These are phyloP conservation scores for Hycleus phaleratus DNA, from an alignment of 1,140 invertebrate species.

Conservation along the genomic window DNA sequence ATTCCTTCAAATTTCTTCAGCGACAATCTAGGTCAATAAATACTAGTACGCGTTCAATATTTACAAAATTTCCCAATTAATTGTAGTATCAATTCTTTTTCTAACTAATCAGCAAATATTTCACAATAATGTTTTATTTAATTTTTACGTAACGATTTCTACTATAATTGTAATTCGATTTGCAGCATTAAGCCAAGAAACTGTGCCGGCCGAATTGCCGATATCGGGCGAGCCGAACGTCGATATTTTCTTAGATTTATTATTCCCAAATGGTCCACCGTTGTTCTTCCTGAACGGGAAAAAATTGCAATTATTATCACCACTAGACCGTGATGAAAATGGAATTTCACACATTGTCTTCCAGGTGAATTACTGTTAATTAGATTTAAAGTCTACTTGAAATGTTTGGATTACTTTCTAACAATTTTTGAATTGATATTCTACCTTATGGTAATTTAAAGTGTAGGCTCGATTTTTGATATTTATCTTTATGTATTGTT, in stretches of 20 bases:
- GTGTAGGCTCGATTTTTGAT: too few species aligned
- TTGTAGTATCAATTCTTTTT: too few species aligned
- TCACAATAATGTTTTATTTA: too few species aligned
- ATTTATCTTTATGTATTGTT: too few species aligned
- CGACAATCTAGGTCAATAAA: too few species aligned
- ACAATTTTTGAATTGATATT: too few species aligned
- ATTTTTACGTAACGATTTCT: background rate
- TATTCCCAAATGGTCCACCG: slow-evolving; percentile 66
- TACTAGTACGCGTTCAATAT: too few species aligned
- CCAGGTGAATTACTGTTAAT: slow-evolving; percentile 52
- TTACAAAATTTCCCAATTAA: too few species aligned
- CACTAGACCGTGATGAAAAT: slow-evolving; percentile 76
- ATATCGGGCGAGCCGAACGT: slow-evolving; percentile 72
- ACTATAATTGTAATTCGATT: slow-evolving; percentile 19
- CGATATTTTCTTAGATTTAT: slow-evolving; percentile 69
- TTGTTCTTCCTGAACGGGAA: slow-evolving; percentile 78
- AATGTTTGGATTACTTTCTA: too few species aligned
- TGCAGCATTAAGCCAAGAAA: slow-evolving; percentile 75
- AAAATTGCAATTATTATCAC: slow-evolving; percentile 65
- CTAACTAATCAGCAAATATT: too few species aligned
- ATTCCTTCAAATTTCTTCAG: too few species aligned
- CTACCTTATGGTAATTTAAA: too few species aligned
- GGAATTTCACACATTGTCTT: slow-evolving; percentile 82
- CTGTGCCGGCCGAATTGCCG: slow-evolving; percentile 67
- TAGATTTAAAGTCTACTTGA: background rate